Percentiles rank a stretch among this genome's conserved stretches.
phyloP scores from a whole-genome alignment of 2,797 vertebrate genomes.

The Apodemus agrarius region DNA sequence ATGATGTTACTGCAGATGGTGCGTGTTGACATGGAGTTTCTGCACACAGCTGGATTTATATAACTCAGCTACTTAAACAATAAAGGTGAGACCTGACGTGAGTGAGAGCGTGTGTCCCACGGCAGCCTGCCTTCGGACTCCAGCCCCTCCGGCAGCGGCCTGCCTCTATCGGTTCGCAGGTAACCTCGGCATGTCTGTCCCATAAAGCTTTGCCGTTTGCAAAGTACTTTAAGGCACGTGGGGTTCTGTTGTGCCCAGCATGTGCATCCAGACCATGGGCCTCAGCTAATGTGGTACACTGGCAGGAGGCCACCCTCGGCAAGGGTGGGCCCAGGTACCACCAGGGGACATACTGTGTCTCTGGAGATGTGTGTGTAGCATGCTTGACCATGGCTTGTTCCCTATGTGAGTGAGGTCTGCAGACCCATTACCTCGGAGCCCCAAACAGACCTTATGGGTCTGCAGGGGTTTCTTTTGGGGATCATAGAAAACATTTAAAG shows the following conservation, averaged over 20 bases:
- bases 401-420: background rate
- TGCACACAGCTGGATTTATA: constrained; percentile 86
- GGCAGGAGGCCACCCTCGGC: background rate
- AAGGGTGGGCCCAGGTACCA: background rate
- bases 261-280: background rate
- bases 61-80: constrained; percentile 83
- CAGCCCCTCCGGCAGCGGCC: background rate
- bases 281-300: background rate
- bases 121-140: constrained; percentile 56
- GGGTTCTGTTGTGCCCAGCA: background rate
- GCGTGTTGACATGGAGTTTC: constrained; percentile 82
- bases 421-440: background rate
- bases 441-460: background rate
- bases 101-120: constrained; percentile 70
- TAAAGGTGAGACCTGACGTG: constrained; percentile 70
- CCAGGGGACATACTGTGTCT: background rate
- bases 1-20: constrained; percentile 86
- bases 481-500: background rate
- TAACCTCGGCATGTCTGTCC: background rate
- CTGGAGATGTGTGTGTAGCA: background rate
- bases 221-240: background rate
- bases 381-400: background rate
- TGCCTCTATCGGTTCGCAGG: background rate
- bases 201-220: background rate
- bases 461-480: background rate